Conservation (phyloP, 2,113 vertebrate genomes). For the Nothobranchius furzeri region DNA sequence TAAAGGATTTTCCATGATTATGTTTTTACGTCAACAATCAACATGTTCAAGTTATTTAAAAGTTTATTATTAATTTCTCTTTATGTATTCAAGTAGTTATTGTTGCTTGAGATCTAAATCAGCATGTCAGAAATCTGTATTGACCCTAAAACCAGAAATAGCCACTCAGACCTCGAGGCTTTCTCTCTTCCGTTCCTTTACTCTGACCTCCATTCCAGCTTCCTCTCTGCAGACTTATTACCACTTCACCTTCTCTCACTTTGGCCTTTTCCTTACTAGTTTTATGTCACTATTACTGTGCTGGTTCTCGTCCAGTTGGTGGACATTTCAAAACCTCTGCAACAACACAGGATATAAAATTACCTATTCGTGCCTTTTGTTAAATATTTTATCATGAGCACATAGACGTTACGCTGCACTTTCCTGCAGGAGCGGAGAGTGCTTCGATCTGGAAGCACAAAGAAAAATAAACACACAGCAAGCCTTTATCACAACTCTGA, state of each 20-base stretch:
- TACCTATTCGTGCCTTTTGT: slow-evolving; percentile 26
- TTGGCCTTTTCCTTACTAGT: background rate
- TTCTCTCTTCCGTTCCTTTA: too few species aligned
- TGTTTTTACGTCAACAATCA: too few species aligned
- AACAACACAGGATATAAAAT: slow-evolving; percentile 2
- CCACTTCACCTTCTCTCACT: background rate
- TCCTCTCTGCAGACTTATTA: too few species aligned
- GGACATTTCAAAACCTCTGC: slow-evolving; percentile 3
- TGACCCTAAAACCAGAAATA: too few species aligned
- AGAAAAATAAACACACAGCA: slow-evolving; percentile 18
- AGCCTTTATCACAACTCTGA: slow-evolving; percentile 31
- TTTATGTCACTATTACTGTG: background rate
- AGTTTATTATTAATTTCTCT: too few species aligned
- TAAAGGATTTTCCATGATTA: too few species aligned
- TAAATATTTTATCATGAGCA: slow-evolving; percentile 60
- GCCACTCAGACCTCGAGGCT: too few species aligned
- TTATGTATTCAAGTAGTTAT: too few species aligned
- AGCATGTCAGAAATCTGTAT: too few species aligned
- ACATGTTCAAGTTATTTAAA: too few species aligned
- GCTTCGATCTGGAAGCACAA: slow-evolving; percentile 39
- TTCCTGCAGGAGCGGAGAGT: slow-evolving; percentile 18
- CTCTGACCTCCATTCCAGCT: too few species aligned
- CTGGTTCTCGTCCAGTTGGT: background rate
- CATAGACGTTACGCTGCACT: slow-evolving; percentile 40
- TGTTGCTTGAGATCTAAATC: too few species aligned